A percentile compares a stretch with the other conserved stretches of the same genome.
These are phyloP conservation scores for Batillaria attramentaria DNA, from an alignment of 1,140 invertebrate species.

Conservation along the genomic window DNA sequence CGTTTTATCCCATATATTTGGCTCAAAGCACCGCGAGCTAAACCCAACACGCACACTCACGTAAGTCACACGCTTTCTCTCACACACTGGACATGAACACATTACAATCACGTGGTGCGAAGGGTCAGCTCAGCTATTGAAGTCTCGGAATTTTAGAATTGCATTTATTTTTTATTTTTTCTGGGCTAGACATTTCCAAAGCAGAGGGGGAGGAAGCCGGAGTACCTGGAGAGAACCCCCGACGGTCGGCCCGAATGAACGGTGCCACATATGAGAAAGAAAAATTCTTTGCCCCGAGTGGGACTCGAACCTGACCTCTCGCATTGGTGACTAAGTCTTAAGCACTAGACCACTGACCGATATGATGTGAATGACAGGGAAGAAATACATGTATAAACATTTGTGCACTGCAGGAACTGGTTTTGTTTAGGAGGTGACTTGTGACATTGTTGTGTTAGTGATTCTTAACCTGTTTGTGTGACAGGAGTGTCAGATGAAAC, in stretches of 20 bases:
- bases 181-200: too few relatives aligned
- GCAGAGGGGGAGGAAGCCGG: too few relatives aligned
- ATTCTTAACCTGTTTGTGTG: neutral
- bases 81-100: neutral
- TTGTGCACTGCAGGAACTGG: neutral
- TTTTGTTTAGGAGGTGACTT: neutral
- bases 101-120: neutral
- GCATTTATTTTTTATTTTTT: too few relatives aligned
- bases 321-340: neutral
- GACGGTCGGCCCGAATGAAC: too few relatives aligned
- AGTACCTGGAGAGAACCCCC: too few relatives aligned
- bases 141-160: neutral
- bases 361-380: neutral
- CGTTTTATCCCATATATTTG: neutral
- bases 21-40: too few relatives aligned
- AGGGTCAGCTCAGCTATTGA: neutral
- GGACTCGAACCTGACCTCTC: too few relatives aligned
- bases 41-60: too few relatives aligned
- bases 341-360: neutral
- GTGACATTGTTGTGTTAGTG: neutral
- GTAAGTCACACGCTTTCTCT: too few relatives aligned
- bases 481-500: constrained; percentile 35
- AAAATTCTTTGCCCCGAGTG: too few relatives aligned
- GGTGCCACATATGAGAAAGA: too few relatives aligned
- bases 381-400: neutral